phyloP scores from a whole-genome alignment of 2,888 invertebrate species.

The Acleris holmiana region DNA sequence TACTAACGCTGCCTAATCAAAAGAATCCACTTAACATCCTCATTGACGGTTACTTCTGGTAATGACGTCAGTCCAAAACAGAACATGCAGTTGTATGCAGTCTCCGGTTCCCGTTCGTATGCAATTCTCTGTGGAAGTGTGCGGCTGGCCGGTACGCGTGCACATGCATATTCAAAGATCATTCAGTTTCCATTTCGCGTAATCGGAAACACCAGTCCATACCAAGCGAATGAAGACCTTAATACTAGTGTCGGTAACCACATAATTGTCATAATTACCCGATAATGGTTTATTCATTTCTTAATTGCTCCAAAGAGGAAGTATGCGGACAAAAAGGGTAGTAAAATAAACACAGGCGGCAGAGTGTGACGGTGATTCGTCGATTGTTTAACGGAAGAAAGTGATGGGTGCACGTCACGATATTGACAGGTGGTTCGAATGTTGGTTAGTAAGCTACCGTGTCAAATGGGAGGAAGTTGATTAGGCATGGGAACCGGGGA shows the following conservation, averaged over 20 bases:
- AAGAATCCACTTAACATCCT: too few relatives aligned
- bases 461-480: slow-evolving; percentile 55
- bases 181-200: slow-evolving; percentile 76
- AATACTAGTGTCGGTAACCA: slow-evolving; percentile 46
- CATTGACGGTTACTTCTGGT: too few relatives aligned
- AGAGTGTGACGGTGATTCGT: slow-evolving; percentile 68
- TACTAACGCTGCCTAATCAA: too few relatives aligned
- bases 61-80: too few relatives aligned
- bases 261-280: slow-evolving; percentile 45
- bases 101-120: slow-evolving; percentile 13
- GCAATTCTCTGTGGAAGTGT: slow-evolving; percentile 49
- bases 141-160: slow-evolving; percentile 59
- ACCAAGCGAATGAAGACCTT: slow-evolving; percentile 60
- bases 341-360: slow-evolving; percentile 61
- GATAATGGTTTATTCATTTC: slow-evolving; percentile 71
- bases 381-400: slow-evolving; percentile 60
- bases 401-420: slow-evolving; percentile 61
- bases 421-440: slow-evolving; percentile 58
- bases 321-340: slow-evolving; percentile 57
- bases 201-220: slow-evolving; percentile 72
- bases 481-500: slow-evolving; percentile 48
- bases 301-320: slow-evolving; percentile 72
- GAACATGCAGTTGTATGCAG: background rate
- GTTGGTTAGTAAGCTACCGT: slow-evolving; percentile 65
- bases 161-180: slow-evolving; percentile 81